Base-by-base conservation (phyloP, 2,797 vertebrate species). In the Phrynocephalus guinanensis region DNA sequence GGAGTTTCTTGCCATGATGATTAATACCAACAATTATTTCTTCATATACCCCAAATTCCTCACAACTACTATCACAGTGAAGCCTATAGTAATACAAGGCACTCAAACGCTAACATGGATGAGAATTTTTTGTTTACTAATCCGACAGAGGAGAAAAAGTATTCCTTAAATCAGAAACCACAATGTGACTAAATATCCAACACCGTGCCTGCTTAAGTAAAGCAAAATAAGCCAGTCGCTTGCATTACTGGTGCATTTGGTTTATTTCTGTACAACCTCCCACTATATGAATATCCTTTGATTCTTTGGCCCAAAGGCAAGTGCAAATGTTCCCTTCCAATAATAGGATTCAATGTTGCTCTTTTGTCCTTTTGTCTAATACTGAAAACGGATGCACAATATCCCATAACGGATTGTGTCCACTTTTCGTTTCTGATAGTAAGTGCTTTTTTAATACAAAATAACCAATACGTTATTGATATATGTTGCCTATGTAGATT, bases 241-340 rank as follows among this genome's bases (percentile, higher is more conserved):
- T 84, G 52, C 52, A 79, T 84, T 88, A 84, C 79, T 76, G 73
- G 72, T 84, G 20, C 22, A 84, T 79, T 88, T 84, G n/a, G 76
- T 84, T 72, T 79, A 84, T 73, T 84, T 76, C 8, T 83, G 67
- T 63, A 79, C 68, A 60, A 11, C 68, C 56, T 76, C 81, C 82
- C 79, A 24, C 63, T 68, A 76, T 18, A 92, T 91, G 63, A 85
- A 26, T 80, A 77, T 5, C 13, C 44, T 84, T 87, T 50, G 56
- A 75, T 83, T 79, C 11, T 90, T 94, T 82, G 79, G 72, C 89
- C 76, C 71, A 83, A 84, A 87, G 82, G 76, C 90, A 28, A 76
- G 79, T 28, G 1, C 0, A 26, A 88, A 67, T 80, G 82, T 86
- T 92, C 86, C 90, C 33, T 72, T 91, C 60, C 56, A 89, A 82